phyloP scores from a whole-genome alignment of 2,888 invertebrate genomes.

The Drosophila putrida region DNA sequence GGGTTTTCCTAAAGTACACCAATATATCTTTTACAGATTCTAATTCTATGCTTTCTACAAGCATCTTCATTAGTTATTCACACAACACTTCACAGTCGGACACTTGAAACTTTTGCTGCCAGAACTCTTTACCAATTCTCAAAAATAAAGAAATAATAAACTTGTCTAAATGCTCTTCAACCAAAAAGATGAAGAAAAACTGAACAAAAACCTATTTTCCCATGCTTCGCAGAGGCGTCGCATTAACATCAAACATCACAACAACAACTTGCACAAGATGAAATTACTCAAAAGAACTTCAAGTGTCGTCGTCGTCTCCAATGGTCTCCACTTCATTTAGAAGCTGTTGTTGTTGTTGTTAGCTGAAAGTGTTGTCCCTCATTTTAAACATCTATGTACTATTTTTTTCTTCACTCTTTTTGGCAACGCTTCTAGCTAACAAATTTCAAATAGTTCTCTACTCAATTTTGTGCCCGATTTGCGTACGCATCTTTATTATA shows the following conservation, averaged over 20 bases:
- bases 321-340: constrained; percentile 52
- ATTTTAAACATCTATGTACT: constrained; percentile 28
- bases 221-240: constrained; percentile 52
- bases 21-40: constrained; percentile 54
- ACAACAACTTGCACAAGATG: constrained; percentile 70
- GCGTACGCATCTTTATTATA: constrained; percentile 69
- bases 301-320: constrained; percentile 54
- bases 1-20: constrained; percentile 13
- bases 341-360: constrained; percentile 28
- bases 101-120: constrained; percentile 50
- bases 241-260: constrained; percentile 73
- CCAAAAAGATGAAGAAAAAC: constrained; percentile 13
- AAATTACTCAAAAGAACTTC: constrained; percentile 69
- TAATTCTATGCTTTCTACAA: constrained; percentile 27
- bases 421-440: constrained; percentile 43
- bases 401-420: constrained; percentile 11
- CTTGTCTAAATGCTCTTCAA: constrained; percentile 52
- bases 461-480: constrained; percentile 72
- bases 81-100: constrained; percentile 36
- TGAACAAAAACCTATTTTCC: constrained; percentile 48
- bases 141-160: constrained; percentile 22
- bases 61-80: constrained; percentile 60
- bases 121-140: constrained; percentile 26
- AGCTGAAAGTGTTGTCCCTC: constrained; percentile 45
- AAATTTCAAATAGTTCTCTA: constrained; percentile 73